Evolutionary conservation across 2,113 vertebrate species (phyloP).

Genomic region (Mormyrus lacerda): DNA sequence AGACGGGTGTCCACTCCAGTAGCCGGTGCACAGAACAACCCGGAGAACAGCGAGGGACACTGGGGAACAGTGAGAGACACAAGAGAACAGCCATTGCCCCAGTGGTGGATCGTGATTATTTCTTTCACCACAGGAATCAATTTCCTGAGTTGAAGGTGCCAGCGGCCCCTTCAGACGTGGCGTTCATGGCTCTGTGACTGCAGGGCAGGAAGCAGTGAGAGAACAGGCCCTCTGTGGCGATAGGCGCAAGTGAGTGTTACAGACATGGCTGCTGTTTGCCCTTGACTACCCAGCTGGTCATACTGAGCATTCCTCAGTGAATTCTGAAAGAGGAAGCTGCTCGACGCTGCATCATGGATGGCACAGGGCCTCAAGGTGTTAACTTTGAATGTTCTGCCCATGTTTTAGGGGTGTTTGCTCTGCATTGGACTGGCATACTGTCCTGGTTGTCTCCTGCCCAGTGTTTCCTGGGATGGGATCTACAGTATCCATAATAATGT

Average conservation of each 20-base stretch:
- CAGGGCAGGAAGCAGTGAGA: constrained; percentile 24
- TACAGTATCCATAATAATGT: not conserved
- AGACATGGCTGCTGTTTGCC: not conserved
- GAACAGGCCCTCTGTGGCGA: not conserved
- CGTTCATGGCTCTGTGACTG: constrained; percentile 27
- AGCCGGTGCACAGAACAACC: not conserved
- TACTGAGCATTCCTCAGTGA: not conserved
- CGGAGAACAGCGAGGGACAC: not conserved
- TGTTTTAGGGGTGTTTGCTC: not conserved
- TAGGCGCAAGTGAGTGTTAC: not conserved
- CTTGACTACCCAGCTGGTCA: not conserved
- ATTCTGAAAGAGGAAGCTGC: not conserved
- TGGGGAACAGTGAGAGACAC: not conserved
- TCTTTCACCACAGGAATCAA: constrained; percentile 29
- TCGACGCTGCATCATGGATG: not conserved
- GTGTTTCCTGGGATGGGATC: not conserved
- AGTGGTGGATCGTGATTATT: constrained; percentile 20
- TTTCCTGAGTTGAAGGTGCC: constrained; percentile 29
- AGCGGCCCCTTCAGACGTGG: constrained; percentile 9
- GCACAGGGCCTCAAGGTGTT: not conserved
- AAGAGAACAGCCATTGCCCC: not conserved
- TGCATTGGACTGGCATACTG: not conserved
- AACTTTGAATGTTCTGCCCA: not conserved
- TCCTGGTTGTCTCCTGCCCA: not conserved
- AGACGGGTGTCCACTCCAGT: not conserved